Percentiles rank a stretch among this genome's conserved stretches.
Evolutionary conservation across 2,113 vertebrate species (phyloP).

Genomic region (Hippocampus comes): DNA sequence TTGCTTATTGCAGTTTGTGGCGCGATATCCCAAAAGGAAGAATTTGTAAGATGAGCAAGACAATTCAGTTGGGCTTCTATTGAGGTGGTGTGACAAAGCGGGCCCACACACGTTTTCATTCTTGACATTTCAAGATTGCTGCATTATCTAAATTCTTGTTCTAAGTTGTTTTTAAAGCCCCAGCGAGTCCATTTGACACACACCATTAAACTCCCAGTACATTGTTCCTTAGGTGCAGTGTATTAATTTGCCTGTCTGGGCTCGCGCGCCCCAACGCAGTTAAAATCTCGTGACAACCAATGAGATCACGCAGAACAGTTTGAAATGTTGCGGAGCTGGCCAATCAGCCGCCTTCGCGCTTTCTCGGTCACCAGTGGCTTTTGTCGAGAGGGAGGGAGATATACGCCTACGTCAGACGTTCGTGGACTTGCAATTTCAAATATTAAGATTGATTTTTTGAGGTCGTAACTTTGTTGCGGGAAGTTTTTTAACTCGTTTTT

Average conservation of each 20-base stretch:
- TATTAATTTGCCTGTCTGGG: background rate
- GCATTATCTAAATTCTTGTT: too few species aligned
- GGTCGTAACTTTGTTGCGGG: background rate
- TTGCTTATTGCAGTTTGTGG: background rate
- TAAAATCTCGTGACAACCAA: conserved; percentile 53
- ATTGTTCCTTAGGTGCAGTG: background rate
- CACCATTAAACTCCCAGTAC: background rate
- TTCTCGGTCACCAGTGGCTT: conserved; percentile 56
- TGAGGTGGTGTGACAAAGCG: too few species aligned
- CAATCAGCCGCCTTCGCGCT: conserved; percentile 76
- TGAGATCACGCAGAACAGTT: conserved; percentile 42
- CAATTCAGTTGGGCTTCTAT: too few species aligned
- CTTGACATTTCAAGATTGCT: too few species aligned
- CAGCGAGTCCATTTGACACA: background rate
- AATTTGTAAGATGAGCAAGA: too few species aligned
- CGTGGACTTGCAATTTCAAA: conserved; percentile 33
- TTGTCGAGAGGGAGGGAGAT: conserved; percentile 67
- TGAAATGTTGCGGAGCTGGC: conserved; percentile 54
- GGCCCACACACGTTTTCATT: too few species aligned
- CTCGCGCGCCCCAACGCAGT: conserved; percentile 15
- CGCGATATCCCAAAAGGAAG: background rate
- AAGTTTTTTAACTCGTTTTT: background rate
- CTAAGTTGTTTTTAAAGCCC: too few species aligned
- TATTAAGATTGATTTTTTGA: conserved; percentile 33
- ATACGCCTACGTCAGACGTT: conserved; percentile 48